A percentile compares a stretch with the other conserved stretches of the same genome.
Conservation (phyloP, 2,888 invertebrate species). For the Drepanosiphum platanoidis region DNA sequence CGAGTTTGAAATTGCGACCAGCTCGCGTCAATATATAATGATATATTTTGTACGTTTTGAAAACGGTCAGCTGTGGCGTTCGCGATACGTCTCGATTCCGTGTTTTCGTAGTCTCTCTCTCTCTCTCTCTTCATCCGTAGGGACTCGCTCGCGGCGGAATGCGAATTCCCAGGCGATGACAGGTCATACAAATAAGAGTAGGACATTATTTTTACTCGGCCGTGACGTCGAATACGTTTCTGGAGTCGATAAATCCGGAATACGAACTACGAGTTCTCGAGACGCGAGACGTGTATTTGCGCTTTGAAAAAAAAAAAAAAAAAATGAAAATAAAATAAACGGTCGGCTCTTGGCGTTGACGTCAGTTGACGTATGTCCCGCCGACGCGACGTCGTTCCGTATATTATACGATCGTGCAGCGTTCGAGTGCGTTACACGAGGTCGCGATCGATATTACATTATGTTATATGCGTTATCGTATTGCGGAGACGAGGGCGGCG, state of each 20-base stretch:
- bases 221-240: conserved; percentile 22
- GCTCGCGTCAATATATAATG: neutral
- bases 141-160: conserved; percentile 2
- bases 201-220: conserved; percentile 44
- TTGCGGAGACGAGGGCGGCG: neutral
- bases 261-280: conserved; percentile 3
- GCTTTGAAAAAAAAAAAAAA: neutral
- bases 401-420: neutral
- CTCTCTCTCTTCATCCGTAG: neutral
- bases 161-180: conserved; percentile 35
- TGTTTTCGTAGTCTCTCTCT: neutral
- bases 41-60: too few species aligned
- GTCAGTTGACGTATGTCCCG: conserved; percentile 32
- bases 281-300: conserved; percentile 25
- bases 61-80: neutral
- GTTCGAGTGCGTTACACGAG: neutral
- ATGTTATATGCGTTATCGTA: too few species aligned
- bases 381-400: neutral
- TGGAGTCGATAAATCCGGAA: conserved; percentile 49
- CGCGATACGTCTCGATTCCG: neutral
- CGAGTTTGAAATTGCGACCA: neutral
- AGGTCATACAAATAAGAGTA: conserved; percentile 46
- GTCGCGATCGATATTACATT: neutral
- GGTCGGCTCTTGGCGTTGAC: conserved; percentile 20
- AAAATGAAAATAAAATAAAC: neutral